These are phyloP conservation scores for Hypsibius dujardini DNA, from an alignment of 1,140 invertebrate genomes.

Conservation along the genomic window DNA sequence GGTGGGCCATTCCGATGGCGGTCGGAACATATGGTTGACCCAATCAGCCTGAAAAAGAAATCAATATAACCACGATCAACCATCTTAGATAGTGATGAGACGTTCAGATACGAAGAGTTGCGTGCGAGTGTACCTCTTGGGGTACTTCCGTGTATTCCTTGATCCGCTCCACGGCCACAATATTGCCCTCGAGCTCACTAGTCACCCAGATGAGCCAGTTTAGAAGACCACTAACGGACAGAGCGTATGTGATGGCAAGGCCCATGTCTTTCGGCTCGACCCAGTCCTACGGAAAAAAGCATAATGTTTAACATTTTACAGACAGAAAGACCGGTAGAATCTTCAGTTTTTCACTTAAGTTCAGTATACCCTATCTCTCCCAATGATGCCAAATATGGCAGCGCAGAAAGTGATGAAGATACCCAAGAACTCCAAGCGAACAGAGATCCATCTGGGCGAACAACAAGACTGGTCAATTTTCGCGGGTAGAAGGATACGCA, in stretches of 20 bases:
- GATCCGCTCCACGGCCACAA: constrained; percentile 26
- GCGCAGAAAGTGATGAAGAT: constrained; percentile 35
- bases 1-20: constrained; percentile 29
- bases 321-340: no score
- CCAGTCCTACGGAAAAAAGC: constrained; percentile 21
- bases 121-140: constrained; percentile 22
- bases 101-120: neutral
- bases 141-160: constrained; percentile 24
- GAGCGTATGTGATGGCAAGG: constrained; percentile 39
- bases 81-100: neutral
- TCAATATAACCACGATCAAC: neutral
- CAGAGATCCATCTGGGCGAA: constrained; percentile 31
- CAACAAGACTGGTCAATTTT: no score
- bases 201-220: constrained; percentile 21
- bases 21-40: constrained; percentile 16
- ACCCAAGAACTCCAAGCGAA: constrained; percentile 35
- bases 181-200: constrained; percentile 23
- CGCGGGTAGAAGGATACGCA: no score
- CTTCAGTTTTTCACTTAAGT: no score
- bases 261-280: constrained; percentile 38
- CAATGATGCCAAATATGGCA: constrained; percentile 36
- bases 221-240: constrained; percentile 34
- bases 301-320: no score
- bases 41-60: constrained; percentile 17
- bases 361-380: constrained; percentile 23